Evolutionary conservation across 1,140 invertebrate species (phyloP).

Genomic region (Drosophila mauritiana): DNA sequence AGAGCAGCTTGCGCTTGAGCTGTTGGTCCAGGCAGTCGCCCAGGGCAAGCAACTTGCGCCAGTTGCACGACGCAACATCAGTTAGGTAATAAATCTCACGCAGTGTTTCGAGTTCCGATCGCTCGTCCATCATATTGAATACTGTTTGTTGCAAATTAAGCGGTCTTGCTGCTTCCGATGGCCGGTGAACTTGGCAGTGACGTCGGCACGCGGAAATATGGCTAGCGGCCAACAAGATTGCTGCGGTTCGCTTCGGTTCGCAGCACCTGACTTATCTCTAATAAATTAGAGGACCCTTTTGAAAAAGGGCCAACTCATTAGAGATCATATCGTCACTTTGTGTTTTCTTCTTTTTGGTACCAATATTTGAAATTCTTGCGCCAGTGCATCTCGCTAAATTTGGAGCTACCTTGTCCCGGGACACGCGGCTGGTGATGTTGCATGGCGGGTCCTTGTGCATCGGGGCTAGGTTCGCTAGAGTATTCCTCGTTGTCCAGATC

Average conservation of each 20-base stretch:
- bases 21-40: conserved; percentile 54
- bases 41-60: conserved; percentile 60
- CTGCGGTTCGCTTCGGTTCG: conserved; percentile 31
- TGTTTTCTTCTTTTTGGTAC: conserved; percentile 64
- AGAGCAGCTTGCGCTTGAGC: conserved; percentile 85
- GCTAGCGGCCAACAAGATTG: conserved; percentile 55
- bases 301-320: conserved; percentile 17
- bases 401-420: conserved; percentile 37
- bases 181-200: conserved; percentile 53
- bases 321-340: conserved; percentile 41
- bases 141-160: conserved; percentile 41
- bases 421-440: conserved; percentile 22
- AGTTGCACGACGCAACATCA: conserved; percentile 28
- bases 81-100: conserved; percentile 64
- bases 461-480: conserved; percentile 50
- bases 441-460: conserved; percentile 3
- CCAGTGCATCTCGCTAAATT: conserved; percentile 73
- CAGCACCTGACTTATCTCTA: conserved; percentile 38
- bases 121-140: conserved; percentile 60
- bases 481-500: conserved; percentile 74
- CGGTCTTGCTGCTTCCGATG: conserved; percentile 13
- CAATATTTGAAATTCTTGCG: conserved; percentile 67
- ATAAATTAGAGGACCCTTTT: conserved; percentile 39
- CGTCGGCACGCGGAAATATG: conserved; percentile 52
- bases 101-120: conserved; percentile 49